Conservation (phyloP, 2,888 invertebrate species). For the Formica aserva region DNA sequence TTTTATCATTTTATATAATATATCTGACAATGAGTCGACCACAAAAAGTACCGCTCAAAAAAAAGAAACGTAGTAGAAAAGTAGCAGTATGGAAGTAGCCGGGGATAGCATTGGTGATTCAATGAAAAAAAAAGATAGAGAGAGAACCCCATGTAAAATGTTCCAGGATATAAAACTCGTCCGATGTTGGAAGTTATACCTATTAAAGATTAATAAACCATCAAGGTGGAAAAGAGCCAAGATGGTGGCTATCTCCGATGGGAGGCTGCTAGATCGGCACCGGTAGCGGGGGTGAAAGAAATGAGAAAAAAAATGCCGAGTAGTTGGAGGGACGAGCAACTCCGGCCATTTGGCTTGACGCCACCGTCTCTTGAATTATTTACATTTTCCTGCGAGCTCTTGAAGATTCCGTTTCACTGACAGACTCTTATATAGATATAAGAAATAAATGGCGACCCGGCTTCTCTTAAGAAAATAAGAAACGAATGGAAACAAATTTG, state of each 20-base stretch:
- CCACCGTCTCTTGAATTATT: slow-evolving; percentile 79
- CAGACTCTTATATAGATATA: slow-evolving; percentile 25
- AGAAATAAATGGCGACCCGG: slow-evolving; percentile 15
- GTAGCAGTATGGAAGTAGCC: slow-evolving; percentile 36
- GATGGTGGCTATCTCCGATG: slow-evolving; percentile 66
- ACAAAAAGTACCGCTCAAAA: slow-evolving; percentile 44
- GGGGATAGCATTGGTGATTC: slow-evolving; percentile 40
- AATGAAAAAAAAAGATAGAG: slow-evolving; percentile 65
- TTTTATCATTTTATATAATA: slow-evolving; percentile 76
- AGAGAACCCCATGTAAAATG: slow-evolving; percentile 73
- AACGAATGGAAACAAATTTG: neutral
- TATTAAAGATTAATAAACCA: slow-evolving; percentile 84
- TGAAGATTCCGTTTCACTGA: slow-evolving; percentile 35
- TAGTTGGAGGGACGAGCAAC: slow-evolving; percentile 53
- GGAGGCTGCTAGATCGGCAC: slow-evolving; percentile 20
- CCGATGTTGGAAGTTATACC: slow-evolving; percentile 81
- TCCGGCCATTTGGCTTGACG: slow-evolving; percentile 76
- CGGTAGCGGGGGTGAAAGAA: neutral
- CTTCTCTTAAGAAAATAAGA: slow-evolving; percentile 13
- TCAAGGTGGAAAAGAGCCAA: slow-evolving; percentile 79
- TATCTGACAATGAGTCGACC: slow-evolving; percentile 15
- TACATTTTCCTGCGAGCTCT: slow-evolving; percentile 71
- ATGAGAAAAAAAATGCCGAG: slow-evolving; percentile 54
- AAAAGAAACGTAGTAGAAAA: slow-evolving; percentile 41
- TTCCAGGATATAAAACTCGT: slow-evolving; percentile 81